These are phyloP conservation scores for Ciconia maguari DNA, from an alignment of 2,113 vertebrate genomes.

Conservation along the genomic window DNA sequence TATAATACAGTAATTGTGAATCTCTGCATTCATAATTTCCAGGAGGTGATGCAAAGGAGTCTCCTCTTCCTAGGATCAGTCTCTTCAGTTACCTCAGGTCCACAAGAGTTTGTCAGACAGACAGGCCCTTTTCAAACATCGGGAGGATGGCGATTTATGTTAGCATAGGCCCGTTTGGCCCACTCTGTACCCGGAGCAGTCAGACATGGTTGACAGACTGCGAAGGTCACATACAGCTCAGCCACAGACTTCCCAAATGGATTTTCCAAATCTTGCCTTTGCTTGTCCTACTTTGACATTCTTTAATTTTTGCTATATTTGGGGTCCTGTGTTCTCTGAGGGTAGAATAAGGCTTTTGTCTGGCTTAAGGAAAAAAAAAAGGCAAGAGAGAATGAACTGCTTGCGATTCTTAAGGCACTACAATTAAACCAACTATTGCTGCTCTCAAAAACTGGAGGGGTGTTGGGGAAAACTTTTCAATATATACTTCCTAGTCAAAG, in stretches of 20 bases:
- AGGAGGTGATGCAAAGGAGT: neutral
- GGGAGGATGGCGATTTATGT: neutral
- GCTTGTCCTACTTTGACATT: neutral
- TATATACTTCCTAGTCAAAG: neutral
- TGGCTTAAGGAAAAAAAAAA: neutral
- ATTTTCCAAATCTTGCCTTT: neutral
- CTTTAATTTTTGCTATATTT: neutral
- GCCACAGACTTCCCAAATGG: neutral
- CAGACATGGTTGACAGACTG: neutral
- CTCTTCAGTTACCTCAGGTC: neutral
- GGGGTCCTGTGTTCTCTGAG: neutral
- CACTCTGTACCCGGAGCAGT: neutral
- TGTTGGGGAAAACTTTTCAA: neutral
- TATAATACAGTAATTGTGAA: neutral
- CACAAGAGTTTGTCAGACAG: neutral
- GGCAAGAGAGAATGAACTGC: neutral
- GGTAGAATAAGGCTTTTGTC: neutral
- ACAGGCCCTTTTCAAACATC: neutral
- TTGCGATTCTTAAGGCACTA: rapidly evolving
- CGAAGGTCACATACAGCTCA: neutral
- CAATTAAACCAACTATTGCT: neutral
- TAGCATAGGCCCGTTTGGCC: neutral
- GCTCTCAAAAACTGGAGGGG: neutral
- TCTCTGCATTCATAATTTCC: neutral
- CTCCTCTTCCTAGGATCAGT: neutral